Percentiles rank a stretch among this genome's conserved stretches.
Conservation (phyloP, 2,113 vertebrate genomes). For the Pseudolaguvia tuberculata region DNA sequence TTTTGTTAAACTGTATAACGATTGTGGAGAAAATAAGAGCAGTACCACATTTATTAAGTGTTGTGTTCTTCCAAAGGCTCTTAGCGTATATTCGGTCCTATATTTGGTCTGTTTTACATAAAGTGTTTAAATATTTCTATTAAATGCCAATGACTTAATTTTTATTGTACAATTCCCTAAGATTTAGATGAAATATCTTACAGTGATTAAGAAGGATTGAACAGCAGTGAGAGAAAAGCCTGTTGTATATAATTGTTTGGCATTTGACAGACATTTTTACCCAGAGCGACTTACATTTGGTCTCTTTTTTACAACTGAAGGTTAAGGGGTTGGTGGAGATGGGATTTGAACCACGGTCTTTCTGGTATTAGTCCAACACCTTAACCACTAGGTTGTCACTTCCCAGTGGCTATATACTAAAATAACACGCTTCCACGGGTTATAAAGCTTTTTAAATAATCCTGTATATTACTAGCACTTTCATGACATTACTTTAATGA, state of each 20-base stretch:
- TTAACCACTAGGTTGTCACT: too few species aligned
- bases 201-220: neutral
- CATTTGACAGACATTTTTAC: too few species aligned
- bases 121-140: neutral
- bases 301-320: too few species aligned
- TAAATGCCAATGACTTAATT: slow-evolving; percentile 8
- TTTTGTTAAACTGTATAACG: neutral
- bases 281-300: too few species aligned
- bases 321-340: too few species aligned
- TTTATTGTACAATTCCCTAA: neutral
- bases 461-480: slow-evolving; percentile 57
- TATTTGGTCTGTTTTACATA: neutral
- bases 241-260: too few species aligned
- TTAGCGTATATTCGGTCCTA: neutral
- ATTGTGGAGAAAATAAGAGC: neutral
- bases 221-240: neutral
- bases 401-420: slow-evolving; percentile 52
- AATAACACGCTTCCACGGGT: slow-evolving; percentile 68
- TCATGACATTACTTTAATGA: slow-evolving; percentile 65
- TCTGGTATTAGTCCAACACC: too few species aligned
- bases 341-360: too few species aligned
- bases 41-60: neutral
- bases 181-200: neutral
- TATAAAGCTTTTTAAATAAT: slow-evolving; percentile 68
- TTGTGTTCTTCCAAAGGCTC: neutral